Base-by-base conservation (phyloP, 2,113 vertebrate genomes). In the Pipa parva region DNA sequence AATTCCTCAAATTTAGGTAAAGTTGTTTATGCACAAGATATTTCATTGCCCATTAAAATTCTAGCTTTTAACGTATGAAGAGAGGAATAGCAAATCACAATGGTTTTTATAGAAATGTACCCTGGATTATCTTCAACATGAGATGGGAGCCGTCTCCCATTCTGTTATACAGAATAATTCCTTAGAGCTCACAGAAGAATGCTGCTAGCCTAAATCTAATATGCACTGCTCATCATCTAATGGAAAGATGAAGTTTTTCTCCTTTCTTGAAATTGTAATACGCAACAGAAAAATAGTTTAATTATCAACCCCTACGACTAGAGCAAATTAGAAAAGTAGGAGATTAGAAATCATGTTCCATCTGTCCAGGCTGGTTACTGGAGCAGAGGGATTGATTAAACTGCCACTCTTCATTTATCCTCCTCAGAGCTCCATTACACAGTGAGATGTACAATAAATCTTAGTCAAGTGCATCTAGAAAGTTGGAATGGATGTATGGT, bases 351-450 rank as follows among this genome's bases (percentile, higher is more conserved):
- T 84, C 80, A 79, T 75, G 74, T 75, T 83, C 72, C 70, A 67
- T 76, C 78, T 82, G 76, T 76, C 79, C 80, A 78, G 81, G 77
- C 69, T 68, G 59, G 67, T 74, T 77, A 78, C 29, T 57, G 49
- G 82, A 77, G 73, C 63, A 74, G 73, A 17, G 42, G 70, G 74
- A 83, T 74, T 87, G 83, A 88, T 83, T 82, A 78, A 84, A 80
- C 73, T 86, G 87, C 59, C 84, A 84, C 78, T 87, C 86, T 85
- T 81, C 79, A 85, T 84, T 85, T 80, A 78, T 66, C 49, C 67
- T 71, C 59, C 77, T 83, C 79, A 83, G 77, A 57, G 83, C 83
- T 85, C 84, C 86, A 87, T 90, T 87, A 90, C 72, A 74, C 77
- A 81, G 73, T 71, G 76, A 82, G 37, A 83, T 78, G 65, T 65